Base-by-base conservation (phyloP, 2,113 vertebrate species). In the Passer domesticus region DNA sequence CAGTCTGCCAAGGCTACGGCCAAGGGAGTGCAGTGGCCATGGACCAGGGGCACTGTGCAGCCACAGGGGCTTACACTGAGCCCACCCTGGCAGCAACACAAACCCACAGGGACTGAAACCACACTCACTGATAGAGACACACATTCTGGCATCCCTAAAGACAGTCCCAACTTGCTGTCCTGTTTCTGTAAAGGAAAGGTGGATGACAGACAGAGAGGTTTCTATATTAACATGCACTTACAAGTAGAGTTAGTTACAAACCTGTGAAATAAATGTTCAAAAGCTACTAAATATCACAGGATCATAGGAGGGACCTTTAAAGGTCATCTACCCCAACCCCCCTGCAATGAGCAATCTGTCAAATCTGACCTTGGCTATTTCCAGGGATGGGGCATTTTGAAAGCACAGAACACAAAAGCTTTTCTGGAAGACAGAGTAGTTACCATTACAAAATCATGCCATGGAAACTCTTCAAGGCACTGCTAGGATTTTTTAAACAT, bases 401-500 rank as follows among this genome's bases (percentile, higher is more conserved):
- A 78, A 89, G 75, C 47, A 77, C 53, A 21, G 47, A 47, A 85
- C 77, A 93, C 62, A 96, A 93, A 93, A 92, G 66, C 8, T 69
- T 62, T 95, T 84, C 66, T 86, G 53, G 59, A 92, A 96, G 88
- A 70, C 73, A 86, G 52, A 27, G 58, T 56, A 95, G 93, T 92
- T 69, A 74, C 21, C 31, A 91, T 37, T 37, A 74, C 33, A 68
- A 92, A 85, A 55, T 52, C 7, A 23, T 23, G n/a, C 35, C 75
- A 91, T 15, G 4, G 16, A 79, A 53, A 80, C 83, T 83, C 72
- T 93, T 96, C 90, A 96, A 96, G 88, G 90, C 27, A 91, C 68
- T 85, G 47, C 89, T 37, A 73, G 31, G 52, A 79, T 47, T 68
- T 87, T 50, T 24, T 7, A 81, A 97, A 90, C 62, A 69, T 62